Evolutionary conservation across 2,888 invertebrate genomes (phyloP), one percentile per base, ranked within the genome.

Genomic region (Nomada fabriciana): DNA sequence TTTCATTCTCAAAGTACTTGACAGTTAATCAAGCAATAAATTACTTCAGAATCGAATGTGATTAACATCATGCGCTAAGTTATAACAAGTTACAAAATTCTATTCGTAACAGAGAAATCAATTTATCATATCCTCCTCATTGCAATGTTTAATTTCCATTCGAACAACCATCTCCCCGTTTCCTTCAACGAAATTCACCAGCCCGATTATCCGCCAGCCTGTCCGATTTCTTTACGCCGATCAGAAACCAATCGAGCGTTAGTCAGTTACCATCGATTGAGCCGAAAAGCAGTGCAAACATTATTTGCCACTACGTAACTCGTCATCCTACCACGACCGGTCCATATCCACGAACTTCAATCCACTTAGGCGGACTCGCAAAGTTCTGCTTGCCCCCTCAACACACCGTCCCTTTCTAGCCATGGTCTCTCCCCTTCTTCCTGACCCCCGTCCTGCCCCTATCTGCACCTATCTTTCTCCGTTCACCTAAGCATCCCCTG

Each of bases 291-390:
- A 85, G 85, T 78, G 84, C 86, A 89, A 88, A 88, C 89, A 87
- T 85, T 87, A 87, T 88, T 89, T 89, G 86, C 86, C 83, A 76
- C 81, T 80, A 83, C 89, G 84, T 86, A 85, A 87, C 87, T 87
- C 87, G 86, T 88, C 89, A 89, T 88, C 85, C 84, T 67, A 87
- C 84, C 82, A 79, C 83, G 83, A 79, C 87, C 61, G 84, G 89
- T 89, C 84, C 88, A 84, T 88, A 87, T 89, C 88, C 89, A 83
- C 83, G 81, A 91, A 91, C 91, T 93, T 89, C 89, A 91, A 92
- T 92, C 91, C 91, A 91, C 90, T 92, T 91, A 90, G 89, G 84
- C 86, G 85, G 90, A 88, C 90, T 91, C 90, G 89, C 84, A 88
- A 90, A 92, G 89, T 92, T 91, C 88, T 88, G 86, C 83, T 73